Evolutionary conservation across 2,113 vertebrate genomes (phyloP), one percentile per base, ranked within the genome.

Genomic region (Rhinolophus ferrumequinum): DNA sequence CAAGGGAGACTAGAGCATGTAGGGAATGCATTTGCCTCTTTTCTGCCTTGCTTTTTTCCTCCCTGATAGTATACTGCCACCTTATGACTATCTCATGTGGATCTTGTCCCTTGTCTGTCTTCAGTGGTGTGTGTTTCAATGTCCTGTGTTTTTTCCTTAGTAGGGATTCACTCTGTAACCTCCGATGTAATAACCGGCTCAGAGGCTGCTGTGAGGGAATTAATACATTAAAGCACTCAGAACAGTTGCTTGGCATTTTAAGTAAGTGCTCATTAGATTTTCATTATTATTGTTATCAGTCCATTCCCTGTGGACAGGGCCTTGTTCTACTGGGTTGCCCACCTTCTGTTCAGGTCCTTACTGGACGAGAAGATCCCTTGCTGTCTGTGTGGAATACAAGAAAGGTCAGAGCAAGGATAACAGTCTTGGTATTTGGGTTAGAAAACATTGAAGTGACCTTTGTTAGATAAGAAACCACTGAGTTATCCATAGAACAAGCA

Each of bases 361-460:
- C 64, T 66, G 64, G 60, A 41, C 8, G 66, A 69, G 19, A 81
- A 93, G 35, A 81, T 69, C 8, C 9, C 33, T 56, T 47, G n/a
- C 16, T 30, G 1, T 81, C 44, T 79, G 8, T 95, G 84, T 94
- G 54, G 15, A 72, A 47, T 33, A 67, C 7, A 75, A 70, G 90
- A 64, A 91, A 88, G 52, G 69, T 90, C 33, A 82, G 62, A 96
- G 3, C 14, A 77, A 97, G 75, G 6, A n/a, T 52, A 84, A 50
- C 5, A 88, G 44, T 73, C 35, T 64, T 79, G 67, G 33, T 89
- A 86, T 93, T 89, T 92, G 75, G 28, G 30, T 89, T 81, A 95
- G 90, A 88, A 70, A 95, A 47, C 56, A 75, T 58, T 58, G 50
- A 72, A 93, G 14, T 88, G 66, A 93, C 30, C 26, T 93, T 94